phyloP scores from a whole-genome alignment of 2,797 vertebrate species.

The Remorina albescens region DNA sequence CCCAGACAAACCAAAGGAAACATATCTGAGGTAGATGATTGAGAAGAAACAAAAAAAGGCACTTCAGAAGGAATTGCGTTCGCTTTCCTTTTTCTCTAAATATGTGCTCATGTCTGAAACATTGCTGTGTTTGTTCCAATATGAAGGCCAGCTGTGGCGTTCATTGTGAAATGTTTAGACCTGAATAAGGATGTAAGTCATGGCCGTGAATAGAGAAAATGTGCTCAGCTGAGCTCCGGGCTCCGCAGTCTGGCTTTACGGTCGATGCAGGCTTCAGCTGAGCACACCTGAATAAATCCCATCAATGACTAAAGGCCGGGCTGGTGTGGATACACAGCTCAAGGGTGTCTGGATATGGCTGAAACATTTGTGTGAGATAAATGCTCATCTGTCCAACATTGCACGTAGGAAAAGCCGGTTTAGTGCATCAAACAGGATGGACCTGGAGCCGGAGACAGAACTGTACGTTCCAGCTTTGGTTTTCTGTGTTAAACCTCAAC shows the following conservation, averaged over 20 bases:
- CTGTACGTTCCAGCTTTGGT: too few relatives aligned
- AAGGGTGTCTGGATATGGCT: not conserved
- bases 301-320: conserved; percentile 2
- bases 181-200: not conserved
- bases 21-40: not conserved
- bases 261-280: not conserved
- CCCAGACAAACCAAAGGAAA: not conserved
- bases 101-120: not conserved
- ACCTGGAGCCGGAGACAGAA: not conserved
- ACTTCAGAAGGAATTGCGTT: too few relatives aligned
- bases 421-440: too few relatives aligned
- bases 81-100: not conserved
- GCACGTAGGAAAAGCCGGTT: not conserved
- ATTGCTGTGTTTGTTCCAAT: not conserved
- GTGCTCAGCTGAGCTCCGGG: conserved; percentile 13
- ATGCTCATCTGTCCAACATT: not conserved
- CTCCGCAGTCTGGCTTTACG: conserved; percentile 5
- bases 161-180: not conserved
- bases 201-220: not conserved
- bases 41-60: too few relatives aligned
- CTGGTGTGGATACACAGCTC: not conserved
- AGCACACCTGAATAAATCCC: conserved; percentile 1
- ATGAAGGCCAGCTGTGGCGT: conserved; percentile 9
- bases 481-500: not conserved
- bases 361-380: not conserved